These are phyloP conservation scores for Cydia pomonella DNA, from an alignment of 1,140 invertebrate species.

Conservation along the genomic window DNA sequence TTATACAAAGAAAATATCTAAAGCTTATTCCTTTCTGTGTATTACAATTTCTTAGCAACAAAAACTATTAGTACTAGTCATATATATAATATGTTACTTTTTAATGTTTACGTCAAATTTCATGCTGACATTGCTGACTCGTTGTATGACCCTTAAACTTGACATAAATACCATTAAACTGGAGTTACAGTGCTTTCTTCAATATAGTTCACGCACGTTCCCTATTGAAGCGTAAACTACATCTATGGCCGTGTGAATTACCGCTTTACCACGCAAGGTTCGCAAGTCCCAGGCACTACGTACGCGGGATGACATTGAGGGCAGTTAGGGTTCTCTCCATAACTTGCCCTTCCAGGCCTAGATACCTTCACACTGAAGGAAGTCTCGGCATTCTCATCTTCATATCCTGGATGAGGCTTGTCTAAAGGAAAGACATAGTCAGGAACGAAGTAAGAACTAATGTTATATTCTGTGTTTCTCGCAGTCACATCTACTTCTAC, in stretches of 20 bases:
- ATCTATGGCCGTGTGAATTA: constrained; percentile 45
- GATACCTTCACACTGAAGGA: constrained; percentile 82
- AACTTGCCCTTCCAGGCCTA: constrained; percentile 75
- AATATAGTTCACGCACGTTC: neutral
- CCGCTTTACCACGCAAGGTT: constrained; percentile 81
- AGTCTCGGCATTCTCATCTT: constrained; percentile 78
- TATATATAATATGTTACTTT: no score
- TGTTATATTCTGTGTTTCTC: constrained; percentile 67
- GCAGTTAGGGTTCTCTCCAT: constrained; percentile 82
- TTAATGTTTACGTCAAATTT: no score
- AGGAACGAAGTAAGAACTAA: constrained; percentile 79
- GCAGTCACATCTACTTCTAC: constrained; percentile 48
- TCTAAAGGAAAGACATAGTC: constrained; percentile 82
- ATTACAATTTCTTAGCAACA: no score
- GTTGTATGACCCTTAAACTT: no score
- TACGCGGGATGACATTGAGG: constrained; percentile 83
- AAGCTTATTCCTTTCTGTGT: no score
- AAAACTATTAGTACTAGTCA: no score
- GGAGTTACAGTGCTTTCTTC: no score
- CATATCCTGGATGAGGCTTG: constrained; percentile 80
- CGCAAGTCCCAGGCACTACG: constrained; percentile 81
- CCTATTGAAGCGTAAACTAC: neutral
- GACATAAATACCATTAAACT: no score
- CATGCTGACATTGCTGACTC: no score
- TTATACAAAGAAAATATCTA: no score